Conservation (phyloP, 1,140 invertebrate species). For the Zaprionus africanus region DNA sequence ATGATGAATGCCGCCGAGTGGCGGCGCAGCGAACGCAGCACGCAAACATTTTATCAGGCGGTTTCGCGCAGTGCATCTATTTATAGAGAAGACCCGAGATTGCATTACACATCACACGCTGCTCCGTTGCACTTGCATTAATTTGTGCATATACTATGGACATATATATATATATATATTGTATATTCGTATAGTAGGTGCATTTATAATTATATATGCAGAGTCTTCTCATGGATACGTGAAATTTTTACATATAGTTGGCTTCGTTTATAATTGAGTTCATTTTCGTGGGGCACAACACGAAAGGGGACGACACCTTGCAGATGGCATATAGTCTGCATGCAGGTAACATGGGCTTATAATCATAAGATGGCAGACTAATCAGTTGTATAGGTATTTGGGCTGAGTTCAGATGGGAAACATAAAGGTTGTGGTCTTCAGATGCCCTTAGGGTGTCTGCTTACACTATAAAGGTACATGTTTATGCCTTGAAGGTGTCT, state of each 20-base stretch:
- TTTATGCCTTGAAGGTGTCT: too few relatives aligned
- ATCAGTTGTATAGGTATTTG: neutral
- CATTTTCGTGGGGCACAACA: conserved; percentile 15
- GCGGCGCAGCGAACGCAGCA: conserved; percentile 31
- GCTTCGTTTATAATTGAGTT: conserved; percentile 52
- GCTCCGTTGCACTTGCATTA: conserved; percentile 59
- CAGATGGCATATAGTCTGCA: neutral
- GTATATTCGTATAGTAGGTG: conserved; percentile 16
- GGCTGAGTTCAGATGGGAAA: neutral
- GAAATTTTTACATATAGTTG: conserved; percentile 43
- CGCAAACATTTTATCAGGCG: conserved; percentile 70
- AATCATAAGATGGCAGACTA: neutral
- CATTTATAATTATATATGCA: conserved; percentile 24
- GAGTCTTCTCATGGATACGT: conserved; percentile 30
- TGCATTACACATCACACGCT: conserved; percentile 61
- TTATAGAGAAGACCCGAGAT: conserved; percentile 67
- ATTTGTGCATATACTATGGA: conserved; percentile 24
- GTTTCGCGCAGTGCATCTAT: conserved; percentile 69
- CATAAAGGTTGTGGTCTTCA: neutral
- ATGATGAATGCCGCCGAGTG: conserved; percentile 49
- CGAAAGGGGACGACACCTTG: neutral
- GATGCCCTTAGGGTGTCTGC: neutral
- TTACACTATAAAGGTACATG: too few relatives aligned
- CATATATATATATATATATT: conserved; percentile 25
- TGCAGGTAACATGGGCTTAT: neutral